Conservation (phyloP, 2,888 invertebrate genomes). For the Luperina nickerlii region DNA sequence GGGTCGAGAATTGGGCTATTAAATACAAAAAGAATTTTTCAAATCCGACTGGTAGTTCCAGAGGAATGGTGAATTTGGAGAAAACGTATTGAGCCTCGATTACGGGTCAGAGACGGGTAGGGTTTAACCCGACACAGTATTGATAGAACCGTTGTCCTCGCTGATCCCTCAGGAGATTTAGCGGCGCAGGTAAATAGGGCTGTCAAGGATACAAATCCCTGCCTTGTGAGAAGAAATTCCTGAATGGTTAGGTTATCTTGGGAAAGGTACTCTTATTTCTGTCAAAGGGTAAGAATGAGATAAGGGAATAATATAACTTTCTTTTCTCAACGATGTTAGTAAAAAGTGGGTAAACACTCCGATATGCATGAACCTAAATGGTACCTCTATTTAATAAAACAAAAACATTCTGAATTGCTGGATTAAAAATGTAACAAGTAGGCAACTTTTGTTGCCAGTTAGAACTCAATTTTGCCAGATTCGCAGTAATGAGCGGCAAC, state of each 20-base stretch:
- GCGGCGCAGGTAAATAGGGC: slow-evolving; percentile 74
- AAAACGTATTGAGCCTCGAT: slow-evolving; percentile 66
- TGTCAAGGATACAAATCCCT: slow-evolving; percentile 68
- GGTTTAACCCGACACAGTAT: slow-evolving; percentile 72
- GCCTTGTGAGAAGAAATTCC: slow-evolving; percentile 40
- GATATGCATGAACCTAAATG: neutral
- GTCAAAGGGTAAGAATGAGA: slow-evolving; percentile 8
- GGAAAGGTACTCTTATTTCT: slow-evolving; percentile 14
- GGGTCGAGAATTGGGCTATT: too few relatives aligned
- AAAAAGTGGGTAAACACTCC: neutral
- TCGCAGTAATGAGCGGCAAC: slow-evolving; percentile 13
- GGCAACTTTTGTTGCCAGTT: slow-evolving; percentile 20
- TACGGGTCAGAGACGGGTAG: slow-evolving; percentile 55
- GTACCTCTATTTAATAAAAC: neutral
- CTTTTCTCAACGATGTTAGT: neutral
- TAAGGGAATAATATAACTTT: slow-evolving; percentile 15
- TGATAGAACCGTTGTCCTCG: slow-evolving; percentile 70
- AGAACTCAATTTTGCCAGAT: slow-evolving; percentile 9
- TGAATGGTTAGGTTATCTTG: slow-evolving; percentile 25
- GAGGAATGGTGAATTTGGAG: slow-evolving; percentile 45
- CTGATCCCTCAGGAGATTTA: slow-evolving; percentile 74
- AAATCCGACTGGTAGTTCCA: too few relatives aligned
- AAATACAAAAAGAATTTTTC: too few relatives aligned
- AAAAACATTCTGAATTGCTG: neutral
- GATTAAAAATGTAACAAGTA: slow-evolving; percentile 7